These are phyloP conservation scores for Micromussa lordhowensis DNA, from an alignment of 92 coral and sea anemone species.

Conservation along the genomic window DNA sequence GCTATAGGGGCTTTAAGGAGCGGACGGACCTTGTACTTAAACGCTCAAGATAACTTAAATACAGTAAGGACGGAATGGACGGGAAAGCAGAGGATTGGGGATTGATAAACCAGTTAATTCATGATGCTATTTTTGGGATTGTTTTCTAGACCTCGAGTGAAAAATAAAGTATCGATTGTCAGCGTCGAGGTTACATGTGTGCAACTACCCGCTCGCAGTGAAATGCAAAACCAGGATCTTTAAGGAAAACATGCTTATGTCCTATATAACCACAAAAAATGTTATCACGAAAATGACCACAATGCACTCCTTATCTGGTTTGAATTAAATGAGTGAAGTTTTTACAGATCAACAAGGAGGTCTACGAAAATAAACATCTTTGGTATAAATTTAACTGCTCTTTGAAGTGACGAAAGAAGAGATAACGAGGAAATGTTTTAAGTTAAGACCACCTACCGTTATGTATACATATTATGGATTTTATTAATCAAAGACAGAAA, in stretches of 20 bases:
- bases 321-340: background rate
- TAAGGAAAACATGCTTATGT: background rate
- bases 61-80: background rate
- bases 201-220: background rate
- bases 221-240: background rate
- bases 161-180: background rate
- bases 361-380: background rate
- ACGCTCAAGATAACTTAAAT: background rate
- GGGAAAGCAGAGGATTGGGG: background rate
- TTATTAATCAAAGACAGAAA: background rate
- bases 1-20: background rate
- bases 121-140: background rate
- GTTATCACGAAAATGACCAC: background rate
- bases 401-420: background rate
- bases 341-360: background rate
- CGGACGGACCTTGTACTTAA: too few relatives aligned
- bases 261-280: background rate
- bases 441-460: conserved; percentile 5
- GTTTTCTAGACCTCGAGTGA: background rate
- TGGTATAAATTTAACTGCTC: background rate
- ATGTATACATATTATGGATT: background rate
- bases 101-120: background rate
- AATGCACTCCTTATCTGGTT: conserved; percentile 12
- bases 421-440: background rate
- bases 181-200: background rate